phyloP scores from a whole-genome alignment of 1,140 invertebrate genomes.

The Brachystomella parvula region DNA sequence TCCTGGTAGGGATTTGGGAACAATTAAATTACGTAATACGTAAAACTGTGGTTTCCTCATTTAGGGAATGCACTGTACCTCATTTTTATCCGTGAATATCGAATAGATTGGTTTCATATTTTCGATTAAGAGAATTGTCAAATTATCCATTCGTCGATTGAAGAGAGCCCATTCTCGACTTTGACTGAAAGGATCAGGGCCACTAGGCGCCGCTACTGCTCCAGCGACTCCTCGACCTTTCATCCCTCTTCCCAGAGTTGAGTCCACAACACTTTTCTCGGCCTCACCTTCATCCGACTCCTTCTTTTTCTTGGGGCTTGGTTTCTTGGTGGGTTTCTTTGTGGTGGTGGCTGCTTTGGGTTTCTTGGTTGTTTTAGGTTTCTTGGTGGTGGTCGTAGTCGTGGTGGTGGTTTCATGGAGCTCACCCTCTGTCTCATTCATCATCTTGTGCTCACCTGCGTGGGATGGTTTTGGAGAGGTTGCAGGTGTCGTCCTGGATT shows the following conservation, averaged over 20 bases:
- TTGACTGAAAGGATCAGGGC: neutral
- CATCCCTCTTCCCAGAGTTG: too few relatives aligned
- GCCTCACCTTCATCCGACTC: too few relatives aligned
- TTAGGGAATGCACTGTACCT: neutral
- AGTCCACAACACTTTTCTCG: too few relatives aligned
- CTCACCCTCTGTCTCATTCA: neutral
- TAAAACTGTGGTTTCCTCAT: neutral
- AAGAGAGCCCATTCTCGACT: neutral
- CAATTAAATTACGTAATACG: neutral
- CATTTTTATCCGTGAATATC: neutral
- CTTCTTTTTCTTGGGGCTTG: too few relatives aligned
- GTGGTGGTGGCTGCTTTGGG: too few relatives aligned
- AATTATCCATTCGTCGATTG: constrained; percentile 2
- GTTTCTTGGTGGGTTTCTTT: too few relatives aligned
- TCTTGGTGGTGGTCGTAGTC: neutral
- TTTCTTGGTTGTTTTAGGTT: too few relatives aligned
- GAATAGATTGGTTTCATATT: constrained; percentile 3
- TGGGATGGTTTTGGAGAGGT: neutral
- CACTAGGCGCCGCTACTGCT: too few relatives aligned
- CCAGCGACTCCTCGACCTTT: too few relatives aligned
- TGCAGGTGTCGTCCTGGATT: neutral
- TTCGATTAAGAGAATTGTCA: neutral
- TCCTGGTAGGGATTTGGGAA: too few relatives aligned
- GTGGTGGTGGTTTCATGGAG: neutral
- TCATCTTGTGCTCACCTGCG: neutral